These are phyloP conservation scores for Cygnus atratus DNA, from an alignment of 2,113 vertebrate genomes.

Conservation along the genomic window DNA sequence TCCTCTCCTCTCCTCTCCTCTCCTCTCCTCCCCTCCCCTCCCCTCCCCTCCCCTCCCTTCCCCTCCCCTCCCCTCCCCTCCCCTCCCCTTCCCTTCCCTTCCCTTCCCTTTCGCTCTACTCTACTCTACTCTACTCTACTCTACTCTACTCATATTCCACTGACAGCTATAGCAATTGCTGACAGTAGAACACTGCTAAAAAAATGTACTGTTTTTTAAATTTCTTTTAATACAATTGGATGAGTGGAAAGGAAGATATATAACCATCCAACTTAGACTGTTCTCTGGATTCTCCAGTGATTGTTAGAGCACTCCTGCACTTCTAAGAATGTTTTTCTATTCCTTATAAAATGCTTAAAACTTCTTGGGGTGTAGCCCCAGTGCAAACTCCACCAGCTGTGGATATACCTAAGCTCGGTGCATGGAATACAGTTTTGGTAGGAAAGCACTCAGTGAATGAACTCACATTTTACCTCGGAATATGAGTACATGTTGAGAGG, in stretches of 20 bases:
- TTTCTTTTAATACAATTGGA: neutral
- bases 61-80: no score
- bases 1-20: no score
- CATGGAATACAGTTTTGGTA: neutral
- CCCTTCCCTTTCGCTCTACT: no score
- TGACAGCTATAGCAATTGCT: neutral
- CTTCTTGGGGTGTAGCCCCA: neutral
- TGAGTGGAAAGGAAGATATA: neutral
- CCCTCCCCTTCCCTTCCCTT: neutral
- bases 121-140: no score
- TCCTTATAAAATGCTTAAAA: neutral
- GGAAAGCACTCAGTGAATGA: neutral
- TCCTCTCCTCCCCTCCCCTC: no score
- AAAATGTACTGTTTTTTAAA: neutral
- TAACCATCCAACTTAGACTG: neutral
- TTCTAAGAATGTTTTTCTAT: neutral
- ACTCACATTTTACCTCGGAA: neutral
- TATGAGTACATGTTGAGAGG: neutral
- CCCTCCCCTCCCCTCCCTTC: no score
- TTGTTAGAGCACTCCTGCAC: neutral
- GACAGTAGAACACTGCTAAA: neutral
- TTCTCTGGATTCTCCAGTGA: neutral
- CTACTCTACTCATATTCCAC: neutral
- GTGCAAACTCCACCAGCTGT: neutral
- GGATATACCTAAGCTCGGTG: neutral